These are phyloP conservation scores for Zaprionus ghesquierei DNA, from an alignment of 1,140 invertebrate species.

Conservation along the genomic window DNA sequence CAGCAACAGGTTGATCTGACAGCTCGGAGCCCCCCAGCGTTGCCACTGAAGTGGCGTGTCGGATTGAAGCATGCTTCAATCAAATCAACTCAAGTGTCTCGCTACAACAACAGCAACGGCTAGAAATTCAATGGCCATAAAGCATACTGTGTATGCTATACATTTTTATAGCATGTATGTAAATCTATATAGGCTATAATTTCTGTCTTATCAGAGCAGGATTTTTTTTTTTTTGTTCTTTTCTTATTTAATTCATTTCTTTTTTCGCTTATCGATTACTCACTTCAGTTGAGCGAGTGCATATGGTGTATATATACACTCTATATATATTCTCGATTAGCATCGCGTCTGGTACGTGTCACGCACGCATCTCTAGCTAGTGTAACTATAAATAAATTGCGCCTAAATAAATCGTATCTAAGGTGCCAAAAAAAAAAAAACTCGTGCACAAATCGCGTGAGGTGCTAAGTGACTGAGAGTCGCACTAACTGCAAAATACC, in stretches of 20 bases:
- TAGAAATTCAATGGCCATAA: neutral
- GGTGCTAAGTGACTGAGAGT: neutral
- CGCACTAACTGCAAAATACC: neutral
- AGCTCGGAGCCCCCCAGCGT: neutral
- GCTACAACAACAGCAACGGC: neutral
- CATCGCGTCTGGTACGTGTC: neutral
- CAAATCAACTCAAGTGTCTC: neutral
- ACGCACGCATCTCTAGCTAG: neutral
- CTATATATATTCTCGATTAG: neutral
- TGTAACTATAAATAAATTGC: neutral
- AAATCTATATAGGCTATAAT: neutral
- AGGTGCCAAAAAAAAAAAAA: neutral
- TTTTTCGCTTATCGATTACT: neutral
- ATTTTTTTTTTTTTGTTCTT: neutral
- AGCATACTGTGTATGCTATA: neutral
- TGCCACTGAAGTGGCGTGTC: neutral
- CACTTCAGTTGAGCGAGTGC: neutral
- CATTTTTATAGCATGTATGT: neutral
- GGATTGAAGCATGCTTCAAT: neutral
- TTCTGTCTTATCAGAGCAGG: neutral
- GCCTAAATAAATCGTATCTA: neutral
- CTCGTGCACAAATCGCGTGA: constrained; percentile 5
- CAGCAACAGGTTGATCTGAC: neutral
- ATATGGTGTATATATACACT: neutral
- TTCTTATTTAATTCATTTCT: neutral